Conservation (phyloP, 1,140 invertebrate species). For the Aphidius gifuensis region DNA sequence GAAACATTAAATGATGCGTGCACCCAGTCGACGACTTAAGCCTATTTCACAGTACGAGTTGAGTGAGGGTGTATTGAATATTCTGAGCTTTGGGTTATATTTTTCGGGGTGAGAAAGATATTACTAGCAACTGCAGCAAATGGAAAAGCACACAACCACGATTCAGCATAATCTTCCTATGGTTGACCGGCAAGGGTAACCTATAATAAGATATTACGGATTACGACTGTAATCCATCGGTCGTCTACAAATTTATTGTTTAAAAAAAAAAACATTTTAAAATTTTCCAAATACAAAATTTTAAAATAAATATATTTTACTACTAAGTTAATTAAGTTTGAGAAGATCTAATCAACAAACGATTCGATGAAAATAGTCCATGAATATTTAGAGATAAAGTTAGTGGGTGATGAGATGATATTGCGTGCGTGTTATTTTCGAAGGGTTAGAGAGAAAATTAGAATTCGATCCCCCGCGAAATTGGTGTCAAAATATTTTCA, state of each 20-base stretch:
- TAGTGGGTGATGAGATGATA: no score
- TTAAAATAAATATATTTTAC: no score
- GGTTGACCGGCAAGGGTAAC: conserved; percentile 34
- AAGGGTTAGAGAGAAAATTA: no score
- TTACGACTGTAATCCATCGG: conserved; percentile 45
- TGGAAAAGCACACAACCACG: not conserved
- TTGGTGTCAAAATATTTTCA: conserved; percentile 38
- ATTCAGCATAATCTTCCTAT: conserved; percentile 39
- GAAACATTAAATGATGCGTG: conserved; percentile 36
- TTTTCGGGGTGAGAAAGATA: not conserved
- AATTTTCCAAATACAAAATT: no score
- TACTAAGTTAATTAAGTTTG: no score
- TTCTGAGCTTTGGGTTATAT: conserved; percentile 6
- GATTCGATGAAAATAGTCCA: not conserved
- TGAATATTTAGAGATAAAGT: no score
- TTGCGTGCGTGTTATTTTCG: no score
- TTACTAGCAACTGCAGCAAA: no score
- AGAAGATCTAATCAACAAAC: not conserved
- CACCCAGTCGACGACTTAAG: conserved; percentile 33
- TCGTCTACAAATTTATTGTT: not conserved
- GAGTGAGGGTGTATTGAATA: conserved; percentile 16
- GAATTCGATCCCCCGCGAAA: conserved; percentile 20
- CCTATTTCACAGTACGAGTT: conserved; percentile 22
- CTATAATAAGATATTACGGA: conserved; percentile 41
- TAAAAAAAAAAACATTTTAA: not conserved